Conservation (phyloP, 1,140 invertebrate genomes). For the Drosophila rhopaloa region DNA sequence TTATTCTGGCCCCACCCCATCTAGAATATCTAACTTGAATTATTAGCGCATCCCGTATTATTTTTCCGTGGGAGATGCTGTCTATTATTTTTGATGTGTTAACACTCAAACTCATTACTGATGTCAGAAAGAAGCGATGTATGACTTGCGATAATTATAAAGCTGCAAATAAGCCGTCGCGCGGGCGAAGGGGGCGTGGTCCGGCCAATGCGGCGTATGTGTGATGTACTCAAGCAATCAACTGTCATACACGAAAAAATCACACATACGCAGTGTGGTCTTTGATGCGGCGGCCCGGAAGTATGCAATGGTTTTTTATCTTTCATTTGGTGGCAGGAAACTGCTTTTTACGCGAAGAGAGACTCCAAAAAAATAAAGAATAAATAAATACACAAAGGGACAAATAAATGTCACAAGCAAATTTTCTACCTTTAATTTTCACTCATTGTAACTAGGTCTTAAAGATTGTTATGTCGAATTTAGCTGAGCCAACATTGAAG, state of each 20-base stretch:
- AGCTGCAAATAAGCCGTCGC: constrained; percentile 38
- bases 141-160: constrained; percentile 47
- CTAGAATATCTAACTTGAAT: constrained; percentile 1
- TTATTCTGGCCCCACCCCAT: constrained; percentile 1
- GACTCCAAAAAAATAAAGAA: not conserved
- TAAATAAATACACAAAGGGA: not conserved
- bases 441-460: not conserved
- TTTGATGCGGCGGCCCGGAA: not conserved
- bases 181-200: constrained; percentile 7
- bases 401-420: not conserved
- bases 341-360: not conserved
- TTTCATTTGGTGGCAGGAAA: not conserved
- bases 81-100: constrained; percentile 23
- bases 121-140: constrained; percentile 9
- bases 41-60: constrained; percentile 14
- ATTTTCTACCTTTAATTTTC: not conserved
- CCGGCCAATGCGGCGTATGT: constrained; percentile 38
- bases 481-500: no score
- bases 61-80: constrained; percentile 23
- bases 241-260: not conserved
- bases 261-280: constrained; percentile 37
- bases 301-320: constrained; percentile 26
- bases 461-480: no score
- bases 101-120: constrained; percentile 23
- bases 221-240: constrained; percentile 20